phyloP scores from a whole-genome alignment of 1,140 invertebrate genomes.

The Meloidogyne hapla region DNA sequence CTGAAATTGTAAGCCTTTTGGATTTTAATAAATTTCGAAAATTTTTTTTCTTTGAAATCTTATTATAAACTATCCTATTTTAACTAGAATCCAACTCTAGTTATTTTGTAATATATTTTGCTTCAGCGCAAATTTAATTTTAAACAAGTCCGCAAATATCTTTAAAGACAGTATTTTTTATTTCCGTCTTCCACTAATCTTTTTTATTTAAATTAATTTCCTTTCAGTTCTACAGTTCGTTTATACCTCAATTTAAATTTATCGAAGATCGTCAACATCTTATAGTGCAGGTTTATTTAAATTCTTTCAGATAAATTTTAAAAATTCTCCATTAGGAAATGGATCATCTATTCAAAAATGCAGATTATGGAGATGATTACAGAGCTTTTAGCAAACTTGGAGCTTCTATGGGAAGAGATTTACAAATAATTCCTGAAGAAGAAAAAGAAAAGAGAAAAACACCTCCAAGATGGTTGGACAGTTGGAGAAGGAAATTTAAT shows the following conservation, averaged over 20 bases:
- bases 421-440: not conserved
- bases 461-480: conserved; percentile 27
- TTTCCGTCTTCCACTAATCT: too few relatives aligned
- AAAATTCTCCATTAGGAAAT: conserved; percentile 49
- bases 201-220: too few relatives aligned
- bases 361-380: conserved; percentile 56
- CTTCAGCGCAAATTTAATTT: too few relatives aligned
- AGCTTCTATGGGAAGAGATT: conserved; percentile 75
- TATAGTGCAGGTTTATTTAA: conserved; percentile 38
- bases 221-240: conserved; percentile 29
- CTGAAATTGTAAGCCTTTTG: conserved; percentile 7
- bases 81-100: too few relatives aligned
- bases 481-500: conserved; percentile 17
- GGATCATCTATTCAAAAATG: conserved; percentile 48
- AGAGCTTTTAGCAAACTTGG: conserved; percentile 51
- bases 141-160: too few relatives aligned
- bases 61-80: too few relatives aligned
- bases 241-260: conserved; percentile 40
- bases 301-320: not conserved
- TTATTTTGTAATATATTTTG: too few relatives aligned
- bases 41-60: too few relatives aligned
- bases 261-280: conserved; percentile 44
- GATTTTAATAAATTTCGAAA: too few relatives aligned
- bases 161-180: too few relatives aligned
- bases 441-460: conserved; percentile 14